Base-by-base conservation (phyloP, 2,888 invertebrate species). In the Tholera decimalis region DNA sequence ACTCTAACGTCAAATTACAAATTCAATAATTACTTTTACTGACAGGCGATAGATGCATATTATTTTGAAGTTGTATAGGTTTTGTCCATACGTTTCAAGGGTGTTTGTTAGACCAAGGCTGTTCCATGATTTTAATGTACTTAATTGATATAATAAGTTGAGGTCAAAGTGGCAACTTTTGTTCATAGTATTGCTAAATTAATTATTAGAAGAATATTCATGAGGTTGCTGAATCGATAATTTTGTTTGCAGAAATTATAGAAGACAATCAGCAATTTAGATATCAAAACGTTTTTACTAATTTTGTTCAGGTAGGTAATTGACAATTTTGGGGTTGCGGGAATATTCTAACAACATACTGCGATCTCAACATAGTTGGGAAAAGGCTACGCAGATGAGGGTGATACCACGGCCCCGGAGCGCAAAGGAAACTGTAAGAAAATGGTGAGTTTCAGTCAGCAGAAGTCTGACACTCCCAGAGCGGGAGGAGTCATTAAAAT, bases 21-120 rank as follows among this genome's bases (percentile, higher is more conserved):
- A 65, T 33, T 68, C 63, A 70, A 70, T 74, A 50, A 70, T 77
- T 53, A 77, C 80, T 73, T 73, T 79, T 69, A 77, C 68, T 65
- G 68, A 73, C 74, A 63, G 58, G 46, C 30, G 37, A 60, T 70
- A 53, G 8, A 59, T 63, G 54, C 57, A 70, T 79, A 79, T 55
- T 75, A 75, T 61, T 61, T 55, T 54, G 51, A 66, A 62, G 47
- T 43, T 47, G 65, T 72, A 50, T 50, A 56, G 51, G 30, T 68
- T 79, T 72, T 72, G 47, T 65, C 11, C 8, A 50, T 55, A 26
- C 28, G 28, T 54, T 72, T 72, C 83, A 81, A 83, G 72, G 78
- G 79, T 62, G 61, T 60, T 63, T 51, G 41, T 11, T 33, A 4
- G 37, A 51, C 15, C 66, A 64, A 73, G 80, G 70, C 53, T 35